Evolutionary conservation across 2,888 invertebrate genomes (phyloP).

Genomic region (Alloscopus bannaensis): DNA sequence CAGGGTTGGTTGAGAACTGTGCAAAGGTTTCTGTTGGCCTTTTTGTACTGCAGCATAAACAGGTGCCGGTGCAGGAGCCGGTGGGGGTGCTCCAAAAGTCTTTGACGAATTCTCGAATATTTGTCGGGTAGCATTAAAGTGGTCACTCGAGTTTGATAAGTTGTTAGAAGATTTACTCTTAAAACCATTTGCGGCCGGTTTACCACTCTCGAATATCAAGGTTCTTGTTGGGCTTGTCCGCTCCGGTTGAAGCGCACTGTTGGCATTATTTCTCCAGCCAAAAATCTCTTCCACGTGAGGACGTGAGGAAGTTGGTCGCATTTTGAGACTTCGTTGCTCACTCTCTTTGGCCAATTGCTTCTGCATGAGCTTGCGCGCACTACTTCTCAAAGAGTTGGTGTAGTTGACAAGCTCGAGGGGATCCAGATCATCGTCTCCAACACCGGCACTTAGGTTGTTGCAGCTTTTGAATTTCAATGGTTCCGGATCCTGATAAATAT

Average conservation of each 20-base stretch:
- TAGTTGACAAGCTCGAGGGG: slow-evolving; percentile 54
- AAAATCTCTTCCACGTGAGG: slow-evolving; percentile 55
- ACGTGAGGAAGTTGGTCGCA: slow-evolving; percentile 19
- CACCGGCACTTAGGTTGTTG: slow-evolving; percentile 39
- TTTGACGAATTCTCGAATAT: background rate
- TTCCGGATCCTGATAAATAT: slow-evolving; percentile 36
- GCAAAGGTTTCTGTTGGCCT: background rate
- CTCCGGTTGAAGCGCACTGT: too few species aligned
- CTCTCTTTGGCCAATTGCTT: slow-evolving; percentile 53
- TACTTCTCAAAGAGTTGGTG: slow-evolving; percentile 58
- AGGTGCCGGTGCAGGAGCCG: too few species aligned
- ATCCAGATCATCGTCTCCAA: slow-evolving; percentile 55
- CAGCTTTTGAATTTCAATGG: slow-evolving; percentile 57
- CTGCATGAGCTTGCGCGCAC: slow-evolving; percentile 60
- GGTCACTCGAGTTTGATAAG: too few species aligned
- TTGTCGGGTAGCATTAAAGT: too few species aligned
- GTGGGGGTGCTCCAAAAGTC: too few species aligned
- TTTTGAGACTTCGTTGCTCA: slow-evolving; percentile 40
- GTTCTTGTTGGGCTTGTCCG: too few species aligned
- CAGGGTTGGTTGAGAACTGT: background rate
- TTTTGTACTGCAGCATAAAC: background rate
- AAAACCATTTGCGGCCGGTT: too few species aligned
- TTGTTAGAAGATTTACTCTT: too few species aligned
- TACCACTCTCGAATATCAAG: too few species aligned
- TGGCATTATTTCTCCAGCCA: slow-evolving; percentile 25